Evolutionary conservation across 1,140 invertebrate species (phyloP), one percentile per base, ranked within the genome.

Genomic region (Heliconius himera): DNA sequence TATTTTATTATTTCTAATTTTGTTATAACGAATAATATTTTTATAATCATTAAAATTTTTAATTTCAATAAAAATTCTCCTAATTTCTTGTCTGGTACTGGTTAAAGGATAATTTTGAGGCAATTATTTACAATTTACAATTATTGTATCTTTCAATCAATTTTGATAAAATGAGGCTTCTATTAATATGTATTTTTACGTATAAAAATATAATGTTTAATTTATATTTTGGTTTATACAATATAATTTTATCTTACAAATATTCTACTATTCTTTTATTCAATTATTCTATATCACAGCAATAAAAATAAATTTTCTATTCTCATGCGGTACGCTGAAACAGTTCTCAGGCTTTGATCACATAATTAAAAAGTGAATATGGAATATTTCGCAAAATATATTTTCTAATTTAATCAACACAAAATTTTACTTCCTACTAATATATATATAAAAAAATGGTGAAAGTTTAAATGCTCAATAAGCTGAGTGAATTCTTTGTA

Each of bases 261-360:
- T n/a, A 60, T 11, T 60, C 9, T 22, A 22, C 9, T 13, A 60
- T 26, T 60, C 54, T 60, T 22, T 22, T 60, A 16, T 66, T 13
- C 26, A 22, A 66, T 29, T 13, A 66, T 13, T 66, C 8, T 2
- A 66, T 29, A 26, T 26, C 11, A 66, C 60, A 66, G 22, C 13
- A 66, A 66, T 66, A 29, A 66, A 66, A 66, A 66, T 66, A 29
- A 66, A 66, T 66, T 66, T 66, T 66, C 60, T 29, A 66, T 66
- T 66, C 60, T 66, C 26, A 29, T 66, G 22, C 8, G 0, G 26
- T 16, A 29, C 11, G 0, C 26, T 26, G 13, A 29, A 29, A 29
- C 4, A 29, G 60, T 66, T 66, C 60, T 29, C 60, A 66, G 26
- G 60, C 60, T 26, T 66, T 66, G 22, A 66, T 66, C 60, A 66